Conservation (phyloP, 2,797 vertebrate species). For the Silurus lanzhouensis region DNA sequence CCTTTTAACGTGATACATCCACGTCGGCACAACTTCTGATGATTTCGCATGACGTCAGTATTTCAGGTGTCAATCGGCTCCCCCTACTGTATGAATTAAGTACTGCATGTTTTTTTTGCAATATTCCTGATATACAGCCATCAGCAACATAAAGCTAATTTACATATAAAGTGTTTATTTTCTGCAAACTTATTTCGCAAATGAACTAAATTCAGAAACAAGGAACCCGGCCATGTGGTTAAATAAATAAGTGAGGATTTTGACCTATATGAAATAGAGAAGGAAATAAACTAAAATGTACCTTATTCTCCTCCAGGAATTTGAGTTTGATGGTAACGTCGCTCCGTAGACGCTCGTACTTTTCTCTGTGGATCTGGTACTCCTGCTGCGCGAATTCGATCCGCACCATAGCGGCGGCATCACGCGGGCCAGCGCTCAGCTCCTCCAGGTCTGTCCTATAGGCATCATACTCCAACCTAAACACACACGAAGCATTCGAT, state of each 20-base stretch:
- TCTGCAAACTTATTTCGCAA: neutral
- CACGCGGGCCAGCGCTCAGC: conserved; percentile 86
- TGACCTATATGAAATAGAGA: no score
- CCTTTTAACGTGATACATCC: no score
- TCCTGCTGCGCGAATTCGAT: conserved; percentile 90
- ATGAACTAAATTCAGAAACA: neutral
- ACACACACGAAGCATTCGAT: neutral
- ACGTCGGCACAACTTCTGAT: no score
- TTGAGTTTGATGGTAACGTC: conserved; percentile 97
- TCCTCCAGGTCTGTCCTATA: conserved; percentile 97
- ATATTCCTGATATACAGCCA: neutral
- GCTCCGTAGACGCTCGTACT: conserved; percentile 91
- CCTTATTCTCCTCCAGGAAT: conserved; percentile 98
- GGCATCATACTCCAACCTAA: conserved; percentile 92
- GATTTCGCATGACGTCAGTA: no score
- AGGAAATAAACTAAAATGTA: conserved; percentile 40
- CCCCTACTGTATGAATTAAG: no score
- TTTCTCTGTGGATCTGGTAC: conserved; percentile 89
- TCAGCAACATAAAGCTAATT: neutral
- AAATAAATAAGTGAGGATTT: neutral
- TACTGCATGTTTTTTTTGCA: no score
- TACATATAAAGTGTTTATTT: no score
- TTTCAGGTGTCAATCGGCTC: no score
- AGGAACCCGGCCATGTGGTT: neutral
- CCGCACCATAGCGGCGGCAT: conserved; percentile 82